Base-by-base conservation (phyloP, 92 coral and sea anemone species). In the Isaurus tuberculatus region DNA sequence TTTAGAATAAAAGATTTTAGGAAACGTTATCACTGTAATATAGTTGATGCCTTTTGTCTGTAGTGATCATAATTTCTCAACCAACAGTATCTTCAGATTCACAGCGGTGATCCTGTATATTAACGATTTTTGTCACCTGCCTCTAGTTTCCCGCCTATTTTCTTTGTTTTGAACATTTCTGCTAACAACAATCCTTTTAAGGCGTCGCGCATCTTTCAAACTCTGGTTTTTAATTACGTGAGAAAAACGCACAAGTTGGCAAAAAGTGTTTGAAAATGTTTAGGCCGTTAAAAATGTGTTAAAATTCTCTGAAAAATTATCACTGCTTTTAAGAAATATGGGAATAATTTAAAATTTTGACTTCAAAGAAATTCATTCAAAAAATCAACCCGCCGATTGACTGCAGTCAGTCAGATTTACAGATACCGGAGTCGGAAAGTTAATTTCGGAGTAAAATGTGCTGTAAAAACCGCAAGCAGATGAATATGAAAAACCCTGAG, bases 391-490 rank as follows among this genome's bases (percentile, higher is more conserved):
- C 68, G 16, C n/a, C 3, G 14, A 22, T 1, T 11, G 0, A 32
- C 15, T 57, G 20, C 13, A 22, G 48, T 14, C 46, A 33, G 70
- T 33, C 23, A 32, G 19, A 55, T n/a, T 19, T 1, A 43, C 19
- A 71, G 78, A 43, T 43, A 71, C 22, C 17, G 33, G 27, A 20
- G 63, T 19, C 63, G 2, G 31, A 34, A 34, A 40, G 8, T 11
- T 19, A 16, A 33, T 20, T 31, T 6, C 1, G 40, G 48, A 32
- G 36, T 26, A 19, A 29, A 16, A 77, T 77, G 82, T 77, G 82
- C 42, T 77, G 82, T 28, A 77, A 77, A 40, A 77, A 77, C 70
- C 70, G 82, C 23, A 77, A 67, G 33, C 69, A 77, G 32, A 32
- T 77, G 26, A 77, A 77, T 19, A 58, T 77, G 82, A 77, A 60